Base-by-base conservation (phyloP, 2,113 vertebrate genomes). In the Equus quagga region DNA sequence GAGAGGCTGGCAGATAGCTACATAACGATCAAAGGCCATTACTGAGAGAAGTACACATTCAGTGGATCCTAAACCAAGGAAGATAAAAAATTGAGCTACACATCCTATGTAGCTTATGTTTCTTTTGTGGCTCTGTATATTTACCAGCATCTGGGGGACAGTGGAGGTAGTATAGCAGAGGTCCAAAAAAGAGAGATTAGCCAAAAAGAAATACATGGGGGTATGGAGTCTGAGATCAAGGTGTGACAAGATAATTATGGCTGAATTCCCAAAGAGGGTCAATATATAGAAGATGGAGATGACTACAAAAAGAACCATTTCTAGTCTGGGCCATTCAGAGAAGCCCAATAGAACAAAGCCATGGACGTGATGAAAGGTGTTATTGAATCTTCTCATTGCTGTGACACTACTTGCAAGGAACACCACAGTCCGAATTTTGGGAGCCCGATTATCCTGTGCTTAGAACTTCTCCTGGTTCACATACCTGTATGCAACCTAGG, bases 261-360 rank as follows among this genome's bases (percentile, higher is more conserved):
- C 81, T 78, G 86, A 96, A 51, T 97, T 97, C 12, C 97, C 97
- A 60, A 95, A 10, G 10, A 97, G 60, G 10, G 95, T 97, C 67
- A 97, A 36, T 70, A 97, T 93, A 28, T 95, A 93, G 54, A 96
- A 96, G 49, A 91, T 33, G 10, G 64, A 91, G 36, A 97, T 67
- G 6, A 75, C 26, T 46, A 79, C 62, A 54, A 91, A 93, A 46
- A 94, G 78, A 85, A 49, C 14, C 73, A 94, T 91, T 84, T 97
- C 87, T 46, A 95, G 56, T 58, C 26, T 86, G 46, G 95, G 93
- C 90, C 95, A 96, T 65, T 97, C 86, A 58, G 86, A 95, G 64
- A 97, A 96, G 15, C 95, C 93, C 73, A 93, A 46, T 54, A 96
- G 76, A 82, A 96, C 31, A 96, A 96, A 96, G 51, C 81, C 81